These are phyloP conservation scores for Trachops cirrhosus DNA, from an alignment of 2,797 vertebrate species.

Conservation along the genomic window DNA sequence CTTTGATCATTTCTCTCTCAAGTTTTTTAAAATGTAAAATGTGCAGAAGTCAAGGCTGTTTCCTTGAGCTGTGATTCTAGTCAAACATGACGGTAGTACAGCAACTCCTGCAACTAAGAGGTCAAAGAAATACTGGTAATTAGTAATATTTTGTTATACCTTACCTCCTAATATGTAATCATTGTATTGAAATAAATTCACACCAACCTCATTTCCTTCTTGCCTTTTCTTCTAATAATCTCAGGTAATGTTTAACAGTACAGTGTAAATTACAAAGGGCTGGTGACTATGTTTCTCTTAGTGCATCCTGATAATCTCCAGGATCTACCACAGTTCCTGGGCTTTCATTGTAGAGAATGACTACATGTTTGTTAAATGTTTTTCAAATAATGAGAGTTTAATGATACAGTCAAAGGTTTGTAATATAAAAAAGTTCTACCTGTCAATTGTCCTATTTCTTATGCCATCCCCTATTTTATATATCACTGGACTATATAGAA, in stretches of 20 bases:
- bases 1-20: slow-evolving; percentile 19
- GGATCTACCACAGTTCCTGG: neutral
- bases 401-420: neutral
- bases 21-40: neutral
- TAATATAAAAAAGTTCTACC: neutral
- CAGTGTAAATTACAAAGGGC: neutral
- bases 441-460: neutral
- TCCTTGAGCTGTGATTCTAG: neutral
- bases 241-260: neutral
- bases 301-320: neutral
- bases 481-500: neutral
- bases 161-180: neutral
- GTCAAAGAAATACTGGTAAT: neutral
- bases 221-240: neutral
- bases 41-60: neutral
- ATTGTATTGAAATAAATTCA: neutral
- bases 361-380: neutral
- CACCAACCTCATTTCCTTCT: neutral
- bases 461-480: neutral
- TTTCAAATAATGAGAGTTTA: neutral
- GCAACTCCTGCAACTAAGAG: neutral
- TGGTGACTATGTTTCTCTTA: neutral
- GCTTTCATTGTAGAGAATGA: neutral
- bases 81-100: neutral
- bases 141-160: neutral